phyloP scores from a whole-genome alignment of 2,888 invertebrate genomes.

The Frankliniella intonsa region DNA sequence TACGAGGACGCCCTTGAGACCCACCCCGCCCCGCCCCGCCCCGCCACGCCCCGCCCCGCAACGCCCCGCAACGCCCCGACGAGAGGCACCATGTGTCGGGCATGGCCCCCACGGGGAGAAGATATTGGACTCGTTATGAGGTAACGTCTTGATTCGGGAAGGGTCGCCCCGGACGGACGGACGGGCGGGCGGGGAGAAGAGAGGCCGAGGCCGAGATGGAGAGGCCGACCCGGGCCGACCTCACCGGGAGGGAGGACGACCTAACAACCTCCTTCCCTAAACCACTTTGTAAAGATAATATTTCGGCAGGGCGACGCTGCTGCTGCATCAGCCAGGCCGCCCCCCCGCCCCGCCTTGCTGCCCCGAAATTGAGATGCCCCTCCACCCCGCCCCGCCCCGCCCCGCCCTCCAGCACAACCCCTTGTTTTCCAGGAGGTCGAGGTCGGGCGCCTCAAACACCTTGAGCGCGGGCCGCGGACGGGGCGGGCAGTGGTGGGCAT shows the following conservation, averaged over 20 bases:
- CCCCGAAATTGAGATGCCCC: background rate
- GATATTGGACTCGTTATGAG: conserved; percentile 25
- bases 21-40: no score
- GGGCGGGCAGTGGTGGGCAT: no score
- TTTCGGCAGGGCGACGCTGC: background rate
- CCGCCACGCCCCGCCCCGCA: no score
- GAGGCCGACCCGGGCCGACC: background rate
- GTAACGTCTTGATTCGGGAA: conserved; percentile 12
- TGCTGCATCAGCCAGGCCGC: background rate
- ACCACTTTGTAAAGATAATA: conserved; percentile 23
- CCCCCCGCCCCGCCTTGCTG: background rate
- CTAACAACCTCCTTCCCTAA: background rate
- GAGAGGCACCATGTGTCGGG: background rate
- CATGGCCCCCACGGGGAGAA: background rate
- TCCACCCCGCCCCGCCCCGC: background rate
- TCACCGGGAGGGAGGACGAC: background rate
- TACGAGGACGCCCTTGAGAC: no score
- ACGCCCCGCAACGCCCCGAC: no score
- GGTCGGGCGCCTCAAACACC: no score
- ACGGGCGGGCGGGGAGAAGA: background rate
- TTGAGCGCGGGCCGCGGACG: no score
- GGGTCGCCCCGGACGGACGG: background rate
- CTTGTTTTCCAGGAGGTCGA: no score
- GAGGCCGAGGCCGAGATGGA: background rate
- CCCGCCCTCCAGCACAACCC: background rate